Percentiles rank a stretch among this genome's conserved stretches.
phyloP scores from a whole-genome alignment of 53 echinoderm and acorn worm genomes.

The Hippasteria phrygiana region DNA sequence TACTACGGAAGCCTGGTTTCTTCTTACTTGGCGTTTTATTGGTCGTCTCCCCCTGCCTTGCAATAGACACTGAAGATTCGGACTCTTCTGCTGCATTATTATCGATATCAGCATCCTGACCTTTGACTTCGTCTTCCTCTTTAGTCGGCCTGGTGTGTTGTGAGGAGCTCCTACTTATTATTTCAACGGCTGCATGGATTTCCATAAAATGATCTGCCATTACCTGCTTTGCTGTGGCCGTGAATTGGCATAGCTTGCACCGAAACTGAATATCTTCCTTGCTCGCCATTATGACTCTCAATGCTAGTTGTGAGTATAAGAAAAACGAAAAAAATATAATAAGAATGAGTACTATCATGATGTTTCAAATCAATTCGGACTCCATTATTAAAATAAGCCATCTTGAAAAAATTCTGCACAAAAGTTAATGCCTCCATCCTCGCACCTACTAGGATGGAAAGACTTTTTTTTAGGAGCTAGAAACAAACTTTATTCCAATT shows the following conservation, averaged over 20 bases:
- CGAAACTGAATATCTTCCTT: constrained; percentile 80
- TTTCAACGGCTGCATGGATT: constrained; percentile 83
- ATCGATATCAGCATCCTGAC: constrained; percentile 43
- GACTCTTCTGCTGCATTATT: not conserved
- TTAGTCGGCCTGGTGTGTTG: not conserved
- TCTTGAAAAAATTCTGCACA: too few relatives aligned
- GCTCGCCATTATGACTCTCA: constrained; percentile 15
- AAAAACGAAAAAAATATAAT: not conserved
- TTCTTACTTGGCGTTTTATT: not conserved
- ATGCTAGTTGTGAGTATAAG: not conserved
- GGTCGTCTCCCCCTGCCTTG: not conserved
- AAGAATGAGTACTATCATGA: too few relatives aligned
- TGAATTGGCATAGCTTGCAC: constrained; percentile 89
- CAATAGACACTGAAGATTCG: not conserved
- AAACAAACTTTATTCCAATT: too few relatives aligned
- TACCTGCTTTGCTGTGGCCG: constrained; percentile 73
- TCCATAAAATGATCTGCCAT: constrained; percentile 93
- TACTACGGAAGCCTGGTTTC: constrained; percentile 34
- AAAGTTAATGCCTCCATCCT: too few relatives aligned
- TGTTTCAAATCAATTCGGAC: too few relatives aligned
- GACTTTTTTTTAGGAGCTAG: too few relatives aligned
- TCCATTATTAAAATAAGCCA: too few relatives aligned
- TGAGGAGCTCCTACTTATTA: not conserved
- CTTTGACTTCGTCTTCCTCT: constrained; percentile 32
- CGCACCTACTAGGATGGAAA: too few relatives aligned